Percentiles rank a stretch among this genome's conserved stretches.
Evolutionary conservation across 2,797 vertebrate species (phyloP).

Genomic region (Salmo trutta): DNA sequence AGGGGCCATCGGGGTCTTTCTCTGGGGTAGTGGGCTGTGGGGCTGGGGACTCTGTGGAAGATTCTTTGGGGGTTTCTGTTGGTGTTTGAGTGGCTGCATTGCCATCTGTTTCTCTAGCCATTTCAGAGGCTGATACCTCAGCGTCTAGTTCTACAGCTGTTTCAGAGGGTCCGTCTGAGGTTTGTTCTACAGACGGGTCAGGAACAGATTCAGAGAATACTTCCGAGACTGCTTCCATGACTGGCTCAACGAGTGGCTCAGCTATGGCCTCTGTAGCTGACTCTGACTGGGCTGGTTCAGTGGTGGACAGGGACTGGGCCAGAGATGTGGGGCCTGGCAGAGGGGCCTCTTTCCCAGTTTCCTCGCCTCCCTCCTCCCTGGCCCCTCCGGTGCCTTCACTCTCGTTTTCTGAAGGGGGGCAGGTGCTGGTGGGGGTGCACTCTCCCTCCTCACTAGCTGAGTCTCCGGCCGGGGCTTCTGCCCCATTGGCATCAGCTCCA

Average conservation of each 20-base stretch:
- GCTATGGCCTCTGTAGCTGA: constrained; percentile 19
- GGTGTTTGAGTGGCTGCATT: constrained; percentile 1
- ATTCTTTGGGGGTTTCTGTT: constrained; percentile 52
- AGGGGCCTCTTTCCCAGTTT: constrained; percentile 7
- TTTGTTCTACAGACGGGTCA: neutral
- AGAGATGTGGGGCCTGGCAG: neutral
- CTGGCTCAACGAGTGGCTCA: neutral
- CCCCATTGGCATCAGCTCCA: constrained; percentile 72
- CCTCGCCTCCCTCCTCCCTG: constrained; percentile 32
- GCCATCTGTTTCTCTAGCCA: neutral
- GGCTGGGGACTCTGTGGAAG: constrained; percentile 3
- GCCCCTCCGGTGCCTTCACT: constrained; percentile 59
- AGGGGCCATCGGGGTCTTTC: constrained; percentile 18
- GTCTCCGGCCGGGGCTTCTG: constrained; percentile 61
- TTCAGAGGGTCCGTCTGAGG: neutral
- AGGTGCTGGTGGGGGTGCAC: constrained; percentile 65
- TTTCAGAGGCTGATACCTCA: constrained; percentile 19
- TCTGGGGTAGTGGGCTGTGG: constrained; percentile 16
- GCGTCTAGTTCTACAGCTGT: too few relatives aligned
- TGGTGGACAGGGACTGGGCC: neutral
- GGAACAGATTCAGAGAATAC: constrained; percentile 6
- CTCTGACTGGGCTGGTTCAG: neutral
- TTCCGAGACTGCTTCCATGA: neutral
- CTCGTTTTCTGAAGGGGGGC: constrained; percentile 74
- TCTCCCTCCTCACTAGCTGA: constrained; percentile 76